Conservation (phyloP, 2,113 vertebrate genomes). For the Genyomyrus donnyi region DNA sequence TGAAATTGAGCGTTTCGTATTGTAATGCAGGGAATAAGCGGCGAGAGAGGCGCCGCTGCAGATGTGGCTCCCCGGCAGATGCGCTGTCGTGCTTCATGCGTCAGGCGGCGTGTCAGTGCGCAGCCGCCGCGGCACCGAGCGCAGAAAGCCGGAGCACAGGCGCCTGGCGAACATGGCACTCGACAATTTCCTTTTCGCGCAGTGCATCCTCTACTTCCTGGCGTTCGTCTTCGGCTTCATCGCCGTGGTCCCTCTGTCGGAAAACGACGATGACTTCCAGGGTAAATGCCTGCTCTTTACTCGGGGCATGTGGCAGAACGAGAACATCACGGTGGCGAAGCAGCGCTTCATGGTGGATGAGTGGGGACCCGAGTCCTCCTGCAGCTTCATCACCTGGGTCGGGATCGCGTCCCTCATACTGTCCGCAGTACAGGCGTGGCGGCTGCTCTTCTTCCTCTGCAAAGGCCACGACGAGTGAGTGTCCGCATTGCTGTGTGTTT, state of each 20-base stretch:
- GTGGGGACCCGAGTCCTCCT: conserved; percentile 87
- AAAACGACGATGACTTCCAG: conserved; percentile 84
- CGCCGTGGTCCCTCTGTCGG: conserved; percentile 84
- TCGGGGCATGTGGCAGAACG: conserved; percentile 91
- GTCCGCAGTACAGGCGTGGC: conserved; percentile 88
- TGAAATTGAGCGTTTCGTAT: not conserved
- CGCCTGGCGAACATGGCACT: conserved; percentile 69
- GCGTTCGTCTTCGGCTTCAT: conserved; percentile 87
- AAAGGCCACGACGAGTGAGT: conserved; percentile 96
- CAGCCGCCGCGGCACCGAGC: conserved; percentile 45
- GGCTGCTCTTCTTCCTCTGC: conserved; percentile 87
- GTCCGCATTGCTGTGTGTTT: conserved; percentile 7
- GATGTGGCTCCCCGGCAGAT: conserved; percentile 39
- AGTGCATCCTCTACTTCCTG: conserved; percentile 83
- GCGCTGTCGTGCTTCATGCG: conserved; percentile 32
- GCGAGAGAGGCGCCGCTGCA: not conserved
- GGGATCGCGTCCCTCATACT: conserved; percentile 82
- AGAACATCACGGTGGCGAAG: conserved; percentile 87
- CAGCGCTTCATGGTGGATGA: conserved; percentile 92
- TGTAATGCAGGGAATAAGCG: not conserved
- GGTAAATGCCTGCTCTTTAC: conserved; percentile 92
- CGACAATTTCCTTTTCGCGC: conserved; percentile 77
- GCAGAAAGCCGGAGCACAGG: conserved; percentile 24
- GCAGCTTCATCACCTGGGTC: conserved; percentile 87
- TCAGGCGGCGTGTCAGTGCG: conserved; percentile 39